Percentiles rank a stretch among this genome's conserved stretches.
Conservation (phyloP, 2,113 vertebrate species). For the Eurypyga helias region DNA sequence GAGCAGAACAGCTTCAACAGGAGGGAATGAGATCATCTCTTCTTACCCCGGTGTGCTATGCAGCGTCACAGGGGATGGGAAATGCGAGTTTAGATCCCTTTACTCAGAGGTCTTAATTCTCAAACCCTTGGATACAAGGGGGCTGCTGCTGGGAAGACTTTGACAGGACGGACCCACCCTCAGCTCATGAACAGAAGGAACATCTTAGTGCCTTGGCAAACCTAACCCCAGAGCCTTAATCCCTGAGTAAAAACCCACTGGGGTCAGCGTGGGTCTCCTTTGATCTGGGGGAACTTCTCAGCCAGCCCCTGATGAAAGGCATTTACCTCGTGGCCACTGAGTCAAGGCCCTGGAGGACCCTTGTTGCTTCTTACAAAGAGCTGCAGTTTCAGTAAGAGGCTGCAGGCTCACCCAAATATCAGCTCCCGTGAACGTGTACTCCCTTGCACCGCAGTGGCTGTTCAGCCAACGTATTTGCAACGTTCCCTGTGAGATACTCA, state of each 20-base stretch:
- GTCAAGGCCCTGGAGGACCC: background rate
- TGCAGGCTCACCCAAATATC: background rate
- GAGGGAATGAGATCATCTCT: conserved; percentile 40
- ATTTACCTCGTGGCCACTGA: background rate
- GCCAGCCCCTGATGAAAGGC: background rate
- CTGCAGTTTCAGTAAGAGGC: background rate
- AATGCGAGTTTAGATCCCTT: background rate
- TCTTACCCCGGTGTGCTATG: rapidly evolving
- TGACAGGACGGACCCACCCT: background rate
- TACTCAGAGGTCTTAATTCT: background rate
- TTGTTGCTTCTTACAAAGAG: background rate
- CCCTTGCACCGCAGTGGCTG: background rate
- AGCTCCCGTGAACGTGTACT: background rate
- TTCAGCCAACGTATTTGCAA: background rate
- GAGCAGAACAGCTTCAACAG: background rate
- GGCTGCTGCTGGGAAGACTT: background rate
- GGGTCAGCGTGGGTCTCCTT: background rate
- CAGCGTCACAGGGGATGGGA: background rate
- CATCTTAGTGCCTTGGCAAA: background rate
- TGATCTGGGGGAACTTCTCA: background rate
- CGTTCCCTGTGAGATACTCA: background rate
- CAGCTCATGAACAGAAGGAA: background rate
- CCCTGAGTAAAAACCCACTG: background rate
- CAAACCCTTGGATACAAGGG: background rate
- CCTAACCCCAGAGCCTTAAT: background rate